These are phyloP conservation scores for Pangasianodon gigas DNA, from an alignment of 2,113 vertebrate genomes.

Conservation along the genomic window DNA sequence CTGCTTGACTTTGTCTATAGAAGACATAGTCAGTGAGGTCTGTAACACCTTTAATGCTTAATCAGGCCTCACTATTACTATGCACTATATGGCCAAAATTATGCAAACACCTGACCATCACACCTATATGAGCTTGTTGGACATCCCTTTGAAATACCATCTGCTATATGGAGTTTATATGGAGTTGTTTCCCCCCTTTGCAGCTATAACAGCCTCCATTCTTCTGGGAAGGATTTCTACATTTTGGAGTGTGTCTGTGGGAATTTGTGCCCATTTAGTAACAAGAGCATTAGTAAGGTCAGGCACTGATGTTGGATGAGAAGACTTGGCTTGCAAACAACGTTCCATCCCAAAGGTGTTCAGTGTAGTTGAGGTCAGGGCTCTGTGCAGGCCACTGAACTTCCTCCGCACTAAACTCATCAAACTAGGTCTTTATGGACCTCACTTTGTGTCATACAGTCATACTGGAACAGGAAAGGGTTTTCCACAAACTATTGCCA, in stretches of 20 bases:
- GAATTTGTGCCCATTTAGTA: background rate
- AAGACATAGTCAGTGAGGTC: conserved; percentile 52
- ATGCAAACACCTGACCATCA: background rate
- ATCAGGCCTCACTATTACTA: background rate
- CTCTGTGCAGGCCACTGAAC: background rate
- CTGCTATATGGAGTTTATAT: background rate
- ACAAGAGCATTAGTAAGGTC: background rate
- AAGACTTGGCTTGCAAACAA: background rate
- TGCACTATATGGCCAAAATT: background rate
- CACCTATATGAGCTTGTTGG: background rate
- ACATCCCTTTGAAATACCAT: background rate
- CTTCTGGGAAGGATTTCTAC: background rate
- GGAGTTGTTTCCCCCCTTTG: background rate
- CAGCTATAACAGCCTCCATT: background rate
- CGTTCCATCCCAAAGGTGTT: background rate
- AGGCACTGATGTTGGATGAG: background rate
- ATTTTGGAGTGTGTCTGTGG: background rate
- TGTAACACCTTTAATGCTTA: background rate
- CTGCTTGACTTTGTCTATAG: conserved; percentile 60
- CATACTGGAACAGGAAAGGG: background rate
- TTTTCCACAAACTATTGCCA: background rate
- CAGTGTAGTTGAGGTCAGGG: background rate
- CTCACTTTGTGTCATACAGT: background rate
- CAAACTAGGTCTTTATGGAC: background rate
- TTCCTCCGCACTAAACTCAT: background rate